Base-by-base conservation (phyloP, 2,113 vertebrate genomes). In the Dicrurus megarhynchus region DNA sequence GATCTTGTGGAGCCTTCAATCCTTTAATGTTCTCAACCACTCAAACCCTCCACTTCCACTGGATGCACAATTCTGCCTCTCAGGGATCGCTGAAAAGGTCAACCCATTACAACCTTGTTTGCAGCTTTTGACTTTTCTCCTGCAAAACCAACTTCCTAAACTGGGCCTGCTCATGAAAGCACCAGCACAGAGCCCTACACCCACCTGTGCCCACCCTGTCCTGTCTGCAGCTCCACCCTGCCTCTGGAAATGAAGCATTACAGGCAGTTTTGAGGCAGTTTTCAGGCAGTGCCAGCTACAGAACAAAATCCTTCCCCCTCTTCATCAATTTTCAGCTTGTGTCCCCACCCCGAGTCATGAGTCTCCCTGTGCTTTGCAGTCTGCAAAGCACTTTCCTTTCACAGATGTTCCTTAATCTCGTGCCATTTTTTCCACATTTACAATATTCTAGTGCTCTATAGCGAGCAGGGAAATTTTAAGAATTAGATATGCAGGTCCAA, bases 291-390 rank as follows among this genome's bases (percentile, higher is more conserved):
- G 39, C 23, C 42, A 57, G 37, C 13, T 2, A 21, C 39, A 57
- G 46, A 74, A n/a, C 37, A 73, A n/a, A 76, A 52, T 12, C 67
- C 3, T 32, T 70, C 70, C 56, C 35, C 14, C 8, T 17, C 20
- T 30, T 33, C 13, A 18, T 11, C 5, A 1, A 46, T 42, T 68
- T 59, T 50, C 27, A 63, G 61, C 39, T 55, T 10, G 0, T 17
- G 33, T n/a, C 9, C n/a, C 27, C 23, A 14, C 47, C 18, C 2
- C 1, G 13, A 60, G 16, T n/a, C 42, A 32, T 0, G 7, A 42
- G 26, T 59, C 9, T 68, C 22, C 49, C 57, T 19, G 9, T 28
- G 42, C 65, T 92, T 63, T 47, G 47, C 13, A 82, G 33, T 11
- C 52, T 67, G 65, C 33, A 85, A 53, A 75, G 50, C 30, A 65